phyloP scores from a whole-genome alignment of 2,888 invertebrate species.

The Serripes groenlandicus region DNA sequence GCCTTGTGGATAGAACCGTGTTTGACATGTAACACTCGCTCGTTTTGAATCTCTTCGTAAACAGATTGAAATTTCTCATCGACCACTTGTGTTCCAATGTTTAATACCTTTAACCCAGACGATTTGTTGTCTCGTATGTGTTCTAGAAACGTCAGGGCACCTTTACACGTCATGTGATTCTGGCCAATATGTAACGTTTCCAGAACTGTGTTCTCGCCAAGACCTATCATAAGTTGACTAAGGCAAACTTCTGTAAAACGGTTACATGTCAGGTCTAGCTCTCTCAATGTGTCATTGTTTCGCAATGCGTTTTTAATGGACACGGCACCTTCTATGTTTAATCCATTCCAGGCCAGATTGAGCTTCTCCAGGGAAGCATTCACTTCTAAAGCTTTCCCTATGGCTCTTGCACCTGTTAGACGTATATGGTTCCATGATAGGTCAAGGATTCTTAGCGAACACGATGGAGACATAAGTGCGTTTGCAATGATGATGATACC shows the following conservation, averaged over 20 bases:
- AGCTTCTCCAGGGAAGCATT: conserved; percentile 72
- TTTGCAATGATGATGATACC: conserved; percentile 71
- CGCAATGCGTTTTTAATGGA: conserved; percentile 71
- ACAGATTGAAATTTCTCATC: conserved; percentile 59
- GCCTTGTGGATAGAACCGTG: conserved; percentile 65
- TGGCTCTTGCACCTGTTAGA: conserved; percentile 75
- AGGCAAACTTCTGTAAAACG: conserved; percentile 74
- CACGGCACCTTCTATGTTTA: conserved; percentile 75
- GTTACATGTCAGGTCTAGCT: conserved; percentile 80
- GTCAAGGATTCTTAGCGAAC: conserved; percentile 70
- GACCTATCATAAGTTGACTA: conserved; percentile 73
- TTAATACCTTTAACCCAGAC: conserved; percentile 61
- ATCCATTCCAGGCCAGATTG: conserved; percentile 81
- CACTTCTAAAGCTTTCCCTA: conserved; percentile 72
- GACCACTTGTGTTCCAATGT: conserved; percentile 68
- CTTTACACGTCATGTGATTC: conserved; percentile 66
- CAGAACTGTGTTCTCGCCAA: conserved; percentile 74
- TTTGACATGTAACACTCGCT: conserved; percentile 54
- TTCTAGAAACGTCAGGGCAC: conserved; percentile 59
- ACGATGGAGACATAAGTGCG: conserved; percentile 15
- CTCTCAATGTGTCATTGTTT: conserved; percentile 70
- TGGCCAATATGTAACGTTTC: conserved; percentile 60
- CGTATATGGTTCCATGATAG: conserved; percentile 82
- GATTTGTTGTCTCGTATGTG: conserved; percentile 49
- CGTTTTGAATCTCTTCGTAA: conserved; percentile 49